Base-by-base conservation (phyloP, 2,797 vertebrate genomes). In the Eleutherodactylus coqui region DNA sequence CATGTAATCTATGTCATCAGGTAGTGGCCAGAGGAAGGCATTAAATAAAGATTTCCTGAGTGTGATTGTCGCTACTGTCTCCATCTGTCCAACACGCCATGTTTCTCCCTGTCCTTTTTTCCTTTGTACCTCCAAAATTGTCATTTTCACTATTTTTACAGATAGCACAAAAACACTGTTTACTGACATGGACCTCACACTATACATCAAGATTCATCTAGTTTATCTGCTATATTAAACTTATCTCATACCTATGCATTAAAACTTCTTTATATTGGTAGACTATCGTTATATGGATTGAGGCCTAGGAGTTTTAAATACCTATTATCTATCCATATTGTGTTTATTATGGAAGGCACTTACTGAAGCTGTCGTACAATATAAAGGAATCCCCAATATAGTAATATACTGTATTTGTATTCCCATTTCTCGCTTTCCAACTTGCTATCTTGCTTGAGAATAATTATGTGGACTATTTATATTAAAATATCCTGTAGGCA, bases 401-500 rank as follows among this genome's bases (percentile, higher is more conserved):
- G 45, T 75, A 29, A 77, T 53, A 77, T 34, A 36, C 17, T 75
- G 21, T 17, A 34, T 67, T 49, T 80, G 60, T 34, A 32, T 49
- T 49, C 27, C 27, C 29, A 51, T 69, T 49, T 34, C 19, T 69
- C 27, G 79, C 6, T 34, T 51, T 29, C 11, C 45, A 51, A 13
- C 29, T 45, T 76, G 53, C 27, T 75, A n/a, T 62, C 16, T 69
- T 78, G 32, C 49, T 43, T 79, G 21, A 58, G 62, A 85, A 47
- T 69, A 78, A 85, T 67, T 84, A 75, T 55, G 55, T 41, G 3
- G 47, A 34, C 47, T 79, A 73, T 85, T 72, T 72, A 79, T 79
- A 79, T 73, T 78, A 79, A 41, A 79, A 62, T 55, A 41, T 72
- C 32, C 47, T 77, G 62, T 64, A 70, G 49, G 64, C 34, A 85